Percentiles rank a stretch among this genome's conserved stretches.
Conservation (phyloP, 2,797 vertebrate species). For the Cottoperca gobio region DNA sequence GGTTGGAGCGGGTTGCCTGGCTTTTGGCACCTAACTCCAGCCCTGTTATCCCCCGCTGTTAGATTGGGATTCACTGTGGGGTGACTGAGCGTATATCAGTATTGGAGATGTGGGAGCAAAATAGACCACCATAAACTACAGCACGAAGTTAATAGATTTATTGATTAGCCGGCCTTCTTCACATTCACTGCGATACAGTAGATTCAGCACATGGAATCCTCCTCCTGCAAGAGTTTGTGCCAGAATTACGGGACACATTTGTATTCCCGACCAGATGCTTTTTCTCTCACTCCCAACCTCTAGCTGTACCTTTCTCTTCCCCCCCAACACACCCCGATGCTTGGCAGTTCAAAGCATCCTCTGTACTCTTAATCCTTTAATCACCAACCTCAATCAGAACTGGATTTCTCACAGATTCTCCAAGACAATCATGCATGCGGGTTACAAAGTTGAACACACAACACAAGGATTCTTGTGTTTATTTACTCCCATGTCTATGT, state of each 20-base stretch:
- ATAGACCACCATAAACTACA: constrained; percentile 70
- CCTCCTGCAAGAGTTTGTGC: constrained; percentile 37
- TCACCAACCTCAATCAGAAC: constrained; percentile 50
- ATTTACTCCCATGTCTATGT: constrained; percentile 3
- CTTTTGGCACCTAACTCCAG: constrained; percentile 15
- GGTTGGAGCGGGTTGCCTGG: constrained; percentile 14
- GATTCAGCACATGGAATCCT: constrained; percentile 57
- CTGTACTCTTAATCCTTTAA: constrained; percentile 56
- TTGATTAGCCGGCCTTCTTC: constrained; percentile 69
- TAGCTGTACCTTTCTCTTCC: constrained; percentile 30
- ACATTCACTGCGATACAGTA: constrained; percentile 56
- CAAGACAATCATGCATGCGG: constrained; percentile 16
- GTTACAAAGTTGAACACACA: background rate
- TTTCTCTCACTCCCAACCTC: constrained; percentile 44
- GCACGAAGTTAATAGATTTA: constrained; percentile 75
- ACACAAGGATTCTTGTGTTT: background rate
- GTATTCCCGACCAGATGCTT: constrained; percentile 59
- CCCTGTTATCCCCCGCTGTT: constrained; percentile 18
- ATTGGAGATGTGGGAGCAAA: constrained; percentile 50
- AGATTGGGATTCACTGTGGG: constrained; percentile 1
- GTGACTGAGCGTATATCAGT: constrained; percentile 50
- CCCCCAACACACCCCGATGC: constrained; percentile 18
- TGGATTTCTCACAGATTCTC: constrained; percentile 28
- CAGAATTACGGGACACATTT: constrained; percentile 69
- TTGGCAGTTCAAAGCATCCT: constrained; percentile 66